Evolutionary conservation across 1,140 invertebrate species (phyloP).

Genomic region (Antheraea pernyi): DNA sequence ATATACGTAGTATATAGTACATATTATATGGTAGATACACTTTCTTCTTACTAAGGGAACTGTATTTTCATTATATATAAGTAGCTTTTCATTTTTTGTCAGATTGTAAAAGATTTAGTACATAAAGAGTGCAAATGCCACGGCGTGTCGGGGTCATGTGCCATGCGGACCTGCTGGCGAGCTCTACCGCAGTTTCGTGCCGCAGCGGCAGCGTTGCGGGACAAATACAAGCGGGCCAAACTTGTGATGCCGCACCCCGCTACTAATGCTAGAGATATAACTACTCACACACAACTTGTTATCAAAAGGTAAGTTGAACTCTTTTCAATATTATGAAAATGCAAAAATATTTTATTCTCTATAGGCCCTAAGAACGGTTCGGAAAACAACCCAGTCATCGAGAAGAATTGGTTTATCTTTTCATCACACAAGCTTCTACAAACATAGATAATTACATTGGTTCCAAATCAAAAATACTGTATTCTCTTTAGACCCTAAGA

Average conservation of each 20-base stretch:
- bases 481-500: too few species aligned
- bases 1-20: too few species aligned
- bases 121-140: constrained; percentile 96
- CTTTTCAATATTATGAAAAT: not conserved
- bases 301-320: constrained; percentile 23
- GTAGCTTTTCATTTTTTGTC: constrained; percentile 30
- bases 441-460: too few species aligned
- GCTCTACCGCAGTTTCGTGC: constrained; percentile 91
- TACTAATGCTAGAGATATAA: not conserved
- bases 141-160: constrained; percentile 97
- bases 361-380: too few species aligned
- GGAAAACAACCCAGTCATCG: too few species aligned
- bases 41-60: too few species aligned
- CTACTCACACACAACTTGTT: constrained; percentile 49
- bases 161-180: constrained; percentile 96
- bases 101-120: constrained; percentile 91
- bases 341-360: too few species aligned
- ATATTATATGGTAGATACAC: too few species aligned
- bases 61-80: too few species aligned
- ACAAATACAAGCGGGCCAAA: constrained; percentile 90
- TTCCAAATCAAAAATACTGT: too few species aligned
- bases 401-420: too few species aligned
- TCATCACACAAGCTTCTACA: too few species aligned
- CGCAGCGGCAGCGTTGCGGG: constrained; percentile 90
- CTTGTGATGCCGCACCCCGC: constrained; percentile 82